phyloP scores from a whole-genome alignment of 2,888 invertebrate genomes.

The Glyphotaelius pellucidus region DNA sequence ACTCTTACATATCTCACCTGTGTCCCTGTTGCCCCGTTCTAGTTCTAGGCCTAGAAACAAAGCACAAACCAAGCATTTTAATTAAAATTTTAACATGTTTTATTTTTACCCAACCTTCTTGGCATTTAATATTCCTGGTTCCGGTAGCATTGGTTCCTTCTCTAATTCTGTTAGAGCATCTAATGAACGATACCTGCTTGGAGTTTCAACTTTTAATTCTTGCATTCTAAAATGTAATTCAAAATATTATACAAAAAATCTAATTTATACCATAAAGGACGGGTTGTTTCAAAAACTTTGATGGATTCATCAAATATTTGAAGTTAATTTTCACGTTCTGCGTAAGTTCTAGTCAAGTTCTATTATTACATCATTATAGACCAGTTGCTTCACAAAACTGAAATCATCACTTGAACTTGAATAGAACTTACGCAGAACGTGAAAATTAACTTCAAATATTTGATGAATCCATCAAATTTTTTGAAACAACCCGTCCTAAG shows the following conservation, averaged over 20 bases:
- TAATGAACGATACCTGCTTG: conserved; percentile 74
- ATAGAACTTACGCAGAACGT: no score
- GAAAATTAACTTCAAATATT: no score
- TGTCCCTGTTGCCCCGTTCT: not conserved
- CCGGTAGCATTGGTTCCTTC: conserved; percentile 67
- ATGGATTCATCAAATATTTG: no score
- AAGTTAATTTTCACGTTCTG: no score
- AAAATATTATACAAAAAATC: not conserved
- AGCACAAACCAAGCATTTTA: not conserved
- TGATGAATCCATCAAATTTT: no score
- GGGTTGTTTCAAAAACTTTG: no score
- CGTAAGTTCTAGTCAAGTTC: no score
- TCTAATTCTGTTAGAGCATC: conserved; percentile 72
- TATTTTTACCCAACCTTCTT: conserved; percentile 20
- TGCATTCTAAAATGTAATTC: conserved; percentile 41
- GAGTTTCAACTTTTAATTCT: conserved; percentile 70
- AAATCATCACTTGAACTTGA: no score
- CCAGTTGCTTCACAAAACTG: no score
- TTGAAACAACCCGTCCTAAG: not conserved
- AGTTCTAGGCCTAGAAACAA: not conserved
- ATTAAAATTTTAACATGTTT: not conserved
- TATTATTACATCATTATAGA: no score
- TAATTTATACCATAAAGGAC: not conserved
- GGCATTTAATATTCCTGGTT: conserved; percentile 69
- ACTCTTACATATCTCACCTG: no score